A percentile compares a stretch with the other conserved stretches of the same genome.
Evolutionary conservation across 1,140 invertebrate species (phyloP).

Genomic region (Drosophila ogumai): DNA sequence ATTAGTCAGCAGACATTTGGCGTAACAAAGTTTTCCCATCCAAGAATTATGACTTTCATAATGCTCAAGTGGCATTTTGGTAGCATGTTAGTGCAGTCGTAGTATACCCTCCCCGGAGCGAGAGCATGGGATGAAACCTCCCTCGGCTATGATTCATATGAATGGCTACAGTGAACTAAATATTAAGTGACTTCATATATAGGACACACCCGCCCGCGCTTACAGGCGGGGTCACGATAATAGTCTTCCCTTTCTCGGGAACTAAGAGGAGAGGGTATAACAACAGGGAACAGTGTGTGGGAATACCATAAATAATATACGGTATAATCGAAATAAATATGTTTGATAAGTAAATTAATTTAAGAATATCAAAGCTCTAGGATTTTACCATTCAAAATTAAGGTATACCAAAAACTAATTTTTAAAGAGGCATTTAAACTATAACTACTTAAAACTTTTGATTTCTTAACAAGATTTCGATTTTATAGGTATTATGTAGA

Average conservation of each 20-base stretch:
- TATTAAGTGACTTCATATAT: conserved; percentile 46
- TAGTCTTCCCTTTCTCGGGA: background rate
- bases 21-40: conserved; percentile 32
- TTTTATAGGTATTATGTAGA: too few species aligned
- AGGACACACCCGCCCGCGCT: conserved; percentile 1
- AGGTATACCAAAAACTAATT: too few species aligned
- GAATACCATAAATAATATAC: background rate
- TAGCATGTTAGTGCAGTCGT: conserved; percentile 11
- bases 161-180: conserved; percentile 42
- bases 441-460: too few species aligned
- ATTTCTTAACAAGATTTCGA: too few species aligned
- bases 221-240: conserved; percentile 7
- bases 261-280: background rate
- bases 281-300: background rate
- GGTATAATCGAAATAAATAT: background rate
- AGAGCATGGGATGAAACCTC: conserved; percentile 22
- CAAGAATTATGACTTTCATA: conserved; percentile 41
- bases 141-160: conserved; percentile 36
- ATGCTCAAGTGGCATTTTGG: conserved; percentile 15
- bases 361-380: background rate
- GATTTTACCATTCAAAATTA: too few species aligned
- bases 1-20: conserved; percentile 32
- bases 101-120: background rate
- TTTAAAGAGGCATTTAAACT: too few species aligned
- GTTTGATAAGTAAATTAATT: background rate